Evolutionary conservation across 2,113 vertebrate species (phyloP), one percentile per base, ranked within the genome.

Genomic region (mouse (Mus musculus)): DNA sequence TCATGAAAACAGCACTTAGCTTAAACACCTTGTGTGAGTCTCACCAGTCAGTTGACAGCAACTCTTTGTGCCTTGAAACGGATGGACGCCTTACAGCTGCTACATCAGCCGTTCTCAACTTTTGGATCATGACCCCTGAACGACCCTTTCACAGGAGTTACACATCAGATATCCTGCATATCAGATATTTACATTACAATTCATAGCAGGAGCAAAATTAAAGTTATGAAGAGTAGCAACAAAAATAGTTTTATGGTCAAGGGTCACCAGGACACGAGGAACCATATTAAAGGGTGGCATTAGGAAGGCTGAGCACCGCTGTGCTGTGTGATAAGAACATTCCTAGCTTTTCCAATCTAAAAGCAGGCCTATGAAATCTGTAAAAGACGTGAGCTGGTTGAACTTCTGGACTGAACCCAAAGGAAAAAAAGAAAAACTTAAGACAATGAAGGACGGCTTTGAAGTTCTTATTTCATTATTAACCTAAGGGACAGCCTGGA

Each of bases 401-500:
- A 76, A 93, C 52, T 90, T 88, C 65, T 71, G 65, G 39, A 76
- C 63, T 78, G 61, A 93, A 67, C 90, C 93, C 88, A 61, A 54
- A 90, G 36, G 36, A 12, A 2, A 13, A 52, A 84, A 59, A 72
- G n/a, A 28, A 80, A 73, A 61, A 75, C 8, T 46, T 36, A 4
- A 90, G 76, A 96, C 69, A 71, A 14, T 54, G 65, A 91, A 3
- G 16, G n/a, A 1, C 59, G 72, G 39, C 93, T 97, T 97, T 97
- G 93, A 96, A 96, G 95, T 69, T 39, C 26, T 46, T 59, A 52
- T 78, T 93, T 88, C 93, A 87, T 94, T 87, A 82, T 71, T 78
- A 95, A 89, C 77, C 90, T 39, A 73, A 95, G 72, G 86, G 95
- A 92, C 72, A 96, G 72, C 61, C 71, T 49, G 75, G 92, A 96